These are phyloP conservation scores for Chesias legatella DNA, from an alignment of 2,888 invertebrate genomes.

Conservation along the genomic window DNA sequence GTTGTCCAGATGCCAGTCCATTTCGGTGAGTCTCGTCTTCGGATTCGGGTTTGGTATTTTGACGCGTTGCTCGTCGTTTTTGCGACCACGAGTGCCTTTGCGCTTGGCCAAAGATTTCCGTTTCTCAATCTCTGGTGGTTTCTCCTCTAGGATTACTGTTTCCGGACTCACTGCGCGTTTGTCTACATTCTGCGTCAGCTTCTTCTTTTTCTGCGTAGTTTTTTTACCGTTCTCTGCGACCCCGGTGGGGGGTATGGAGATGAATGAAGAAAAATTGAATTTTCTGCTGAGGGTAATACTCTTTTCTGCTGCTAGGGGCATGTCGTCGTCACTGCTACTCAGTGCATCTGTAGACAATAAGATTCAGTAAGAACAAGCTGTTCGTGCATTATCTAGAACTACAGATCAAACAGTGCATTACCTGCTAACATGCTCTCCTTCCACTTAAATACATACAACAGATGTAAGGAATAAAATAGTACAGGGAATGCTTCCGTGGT, in stretches of 20 bases:
- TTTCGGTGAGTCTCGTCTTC: conserved; percentile 38
- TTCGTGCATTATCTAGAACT: not conserved
- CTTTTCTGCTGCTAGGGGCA: conserved; percentile 22
- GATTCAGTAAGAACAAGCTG: conserved; percentile 1
- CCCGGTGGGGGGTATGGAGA: conserved; percentile 42
- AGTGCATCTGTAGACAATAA: conserved; percentile 18
- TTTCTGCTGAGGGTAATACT: conserved; percentile 39
- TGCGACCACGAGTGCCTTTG: conserved; percentile 8
- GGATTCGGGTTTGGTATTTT: conserved; percentile 25
- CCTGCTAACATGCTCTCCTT: too few relatives aligned
- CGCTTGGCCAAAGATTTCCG: conserved; percentile 6
- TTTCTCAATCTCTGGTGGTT: conserved; percentile 8
- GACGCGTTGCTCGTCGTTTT: conserved; percentile 3
- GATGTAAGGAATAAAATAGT: too few relatives aligned
- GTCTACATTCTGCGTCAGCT: conserved; percentile 21
- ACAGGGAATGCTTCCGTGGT: too few relatives aligned
- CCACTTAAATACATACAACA: too few relatives aligned
- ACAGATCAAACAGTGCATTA: too few relatives aligned
- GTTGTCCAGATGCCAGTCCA: conserved; percentile 58
- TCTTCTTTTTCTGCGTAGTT: conserved; percentile 11
- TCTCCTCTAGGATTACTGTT: conserved; percentile 11
- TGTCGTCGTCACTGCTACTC: conserved; percentile 28
- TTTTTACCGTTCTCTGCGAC: conserved; percentile 11
- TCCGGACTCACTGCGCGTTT: conserved; percentile 16
- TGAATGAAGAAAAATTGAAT: conserved; percentile 45